These are phyloP conservation scores for Echinops telfairi DNA, from an alignment of 2,113 vertebrate genomes.

Conservation along the genomic window DNA sequence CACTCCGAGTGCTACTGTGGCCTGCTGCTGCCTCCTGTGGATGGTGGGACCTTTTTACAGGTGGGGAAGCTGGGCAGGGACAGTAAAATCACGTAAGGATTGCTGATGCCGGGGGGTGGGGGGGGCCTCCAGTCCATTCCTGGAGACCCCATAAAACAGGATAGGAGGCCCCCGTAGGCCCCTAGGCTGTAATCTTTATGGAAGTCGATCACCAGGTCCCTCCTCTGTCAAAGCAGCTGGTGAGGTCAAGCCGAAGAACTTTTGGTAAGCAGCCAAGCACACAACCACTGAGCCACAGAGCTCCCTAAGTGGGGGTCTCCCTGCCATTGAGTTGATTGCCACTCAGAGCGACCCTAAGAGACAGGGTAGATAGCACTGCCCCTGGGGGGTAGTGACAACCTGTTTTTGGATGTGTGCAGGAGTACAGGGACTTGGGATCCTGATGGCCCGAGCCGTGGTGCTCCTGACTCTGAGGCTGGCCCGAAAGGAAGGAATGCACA, in stretches of 20 bases:
- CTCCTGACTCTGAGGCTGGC: background rate
- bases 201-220: background rate
- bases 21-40: background rate
- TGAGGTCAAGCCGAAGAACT: background rate
- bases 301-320: background rate
- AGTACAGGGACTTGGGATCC: background rate
- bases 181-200: background rate
- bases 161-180: background rate
- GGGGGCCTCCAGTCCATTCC: background rate
- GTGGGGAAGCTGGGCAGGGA: background rate
- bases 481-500: background rate
- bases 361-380: no score
- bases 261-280: background rate
- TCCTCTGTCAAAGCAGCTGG: background rate
- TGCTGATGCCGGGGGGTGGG: background rate
- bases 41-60: background rate
- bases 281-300: background rate
- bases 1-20: background rate
- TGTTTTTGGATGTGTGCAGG: background rate
- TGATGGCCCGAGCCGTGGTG: background rate
- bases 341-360: no score
- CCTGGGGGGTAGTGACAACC: background rate
- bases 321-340: no score
- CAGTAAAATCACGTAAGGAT: background rate
- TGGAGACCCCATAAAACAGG: background rate